Conservation (phyloP, 1,140 invertebrate species). For the Eriosoma lanigerum region DNA sequence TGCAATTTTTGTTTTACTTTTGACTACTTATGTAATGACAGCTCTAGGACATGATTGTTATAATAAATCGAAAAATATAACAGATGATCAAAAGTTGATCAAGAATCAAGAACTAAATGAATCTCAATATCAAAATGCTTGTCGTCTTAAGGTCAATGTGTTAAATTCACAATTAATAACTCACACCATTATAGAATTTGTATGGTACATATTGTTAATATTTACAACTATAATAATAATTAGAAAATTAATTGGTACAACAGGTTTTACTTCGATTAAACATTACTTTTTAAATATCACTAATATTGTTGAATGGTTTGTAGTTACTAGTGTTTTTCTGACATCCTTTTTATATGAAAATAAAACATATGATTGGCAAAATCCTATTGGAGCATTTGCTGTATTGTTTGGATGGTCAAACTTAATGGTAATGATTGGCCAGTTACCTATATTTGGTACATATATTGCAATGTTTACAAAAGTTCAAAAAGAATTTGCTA, state of each 20-base stretch:
- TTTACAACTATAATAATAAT: constrained; percentile 75
- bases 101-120: background rate
- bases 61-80: constrained; percentile 65
- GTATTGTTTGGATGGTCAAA: constrained; percentile 83
- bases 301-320: constrained; percentile 83
- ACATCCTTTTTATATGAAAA: constrained; percentile 77
- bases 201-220: constrained; percentile 74
- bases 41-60: constrained; percentile 77
- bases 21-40: constrained; percentile 75
- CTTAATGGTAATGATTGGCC: constrained; percentile 83
- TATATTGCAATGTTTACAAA: constrained; percentile 86
- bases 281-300: constrained; percentile 80
- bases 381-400: constrained; percentile 76
- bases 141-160: constrained; percentile 72
- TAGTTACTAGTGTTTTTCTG: constrained; percentile 77
- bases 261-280: constrained; percentile 72
- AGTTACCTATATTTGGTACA: constrained; percentile 79
- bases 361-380: constrained; percentile 78
- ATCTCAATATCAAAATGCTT: constrained; percentile 2
- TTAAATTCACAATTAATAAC: constrained; percentile 71
- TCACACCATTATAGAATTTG: constrained; percentile 73
- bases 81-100: constrained; percentile 57
- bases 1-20: constrained; percentile 74
- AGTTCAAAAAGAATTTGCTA: constrained; percentile 81
- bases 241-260: constrained; percentile 74